Base-by-base conservation (phyloP, 92 coral and sea anemone species). In the Meandrina meandrites region DNA sequence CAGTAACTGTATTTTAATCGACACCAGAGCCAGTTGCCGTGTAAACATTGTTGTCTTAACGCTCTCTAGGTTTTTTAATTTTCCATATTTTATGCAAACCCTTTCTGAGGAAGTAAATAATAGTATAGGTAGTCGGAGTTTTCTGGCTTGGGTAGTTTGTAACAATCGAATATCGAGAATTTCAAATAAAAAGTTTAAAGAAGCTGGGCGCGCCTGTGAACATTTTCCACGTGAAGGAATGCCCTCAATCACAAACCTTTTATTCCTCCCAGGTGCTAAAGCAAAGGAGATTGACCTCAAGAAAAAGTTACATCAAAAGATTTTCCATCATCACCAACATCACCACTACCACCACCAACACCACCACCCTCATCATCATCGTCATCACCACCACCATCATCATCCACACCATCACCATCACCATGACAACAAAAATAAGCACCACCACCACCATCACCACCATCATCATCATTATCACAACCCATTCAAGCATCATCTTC, bases 261-360 rank as follows among this genome's bases (percentile, higher is more conserved):
- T 34, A 8, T 37, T 32, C 21, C 19, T 30, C 27, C 42, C 75
- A 81, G 85, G 72, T 45, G 72, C n/a, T 37, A 72, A 73, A 74
- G 42, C 16, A 35, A 84, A 84, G 21, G 87, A 17, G 14, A 34
- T 84, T 22, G 32, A 56, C 21, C 80, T 73, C 57, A 54, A 84
- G 24, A 40, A 70, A 75, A 74, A 84, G 87, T 51, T 84, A 15
- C 80, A 53, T 27, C 62, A 75, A 2, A 84, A 84, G 73, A 84
- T 74, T 22, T 84, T 84, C 48, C 86, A 72, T 22, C 71, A 73
- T 32, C 48, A 72, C 21, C 51, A 83, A 21, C 66, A 81, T 28
- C 85, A 68, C 21, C 57, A 22, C n/a, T 37, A 64, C 18, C 62
- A 66, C 36, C 84, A 60, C 58, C 56, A 37, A 15, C 57, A 22